phyloP scores from a whole-genome alignment of 2,113 vertebrate genomes.

The Stegostoma tigrinum region DNA sequence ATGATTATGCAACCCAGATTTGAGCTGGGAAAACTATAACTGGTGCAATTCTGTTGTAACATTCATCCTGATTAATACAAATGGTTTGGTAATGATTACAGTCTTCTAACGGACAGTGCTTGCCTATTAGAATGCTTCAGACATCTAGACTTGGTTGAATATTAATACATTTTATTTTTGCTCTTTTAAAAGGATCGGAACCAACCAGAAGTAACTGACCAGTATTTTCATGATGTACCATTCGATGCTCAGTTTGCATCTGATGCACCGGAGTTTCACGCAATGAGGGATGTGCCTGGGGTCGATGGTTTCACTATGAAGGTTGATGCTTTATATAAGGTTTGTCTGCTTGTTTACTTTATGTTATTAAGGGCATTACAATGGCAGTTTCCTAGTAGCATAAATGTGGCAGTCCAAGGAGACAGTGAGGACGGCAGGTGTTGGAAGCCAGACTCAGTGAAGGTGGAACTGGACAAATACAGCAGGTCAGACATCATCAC shows the following conservation, averaged over 20 bases:
- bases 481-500: too few species aligned
- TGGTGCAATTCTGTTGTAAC: background rate
- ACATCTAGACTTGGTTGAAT: background rate
- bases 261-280: slow-evolving; percentile 69
- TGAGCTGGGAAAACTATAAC: background rate
- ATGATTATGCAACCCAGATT: background rate
- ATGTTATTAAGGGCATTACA: background rate
- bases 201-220: slow-evolving; percentile 82
- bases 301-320: slow-evolving; percentile 93
- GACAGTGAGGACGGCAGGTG: too few species aligned
- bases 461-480: too few species aligned
- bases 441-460: too few species aligned
- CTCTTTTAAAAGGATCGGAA: slow-evolving; percentile 71
- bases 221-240: slow-evolving; percentile 87
- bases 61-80: background rate
- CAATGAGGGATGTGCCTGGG: slow-evolving; percentile 75
- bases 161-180: background rate
- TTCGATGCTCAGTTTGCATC: slow-evolving; percentile 87
- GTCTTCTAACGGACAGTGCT: background rate
- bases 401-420: background rate
- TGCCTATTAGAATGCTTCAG: background rate
- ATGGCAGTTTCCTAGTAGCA: background rate
- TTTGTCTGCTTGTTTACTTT: slow-evolving; percentile 42
- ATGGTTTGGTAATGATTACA: background rate
- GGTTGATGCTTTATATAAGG: slow-evolving; percentile 95